Evolutionary conservation across 2,888 invertebrate species (phyloP), one percentile per base, ranked within the genome.

Genomic region (Nemotelus nigrinus): DNA sequence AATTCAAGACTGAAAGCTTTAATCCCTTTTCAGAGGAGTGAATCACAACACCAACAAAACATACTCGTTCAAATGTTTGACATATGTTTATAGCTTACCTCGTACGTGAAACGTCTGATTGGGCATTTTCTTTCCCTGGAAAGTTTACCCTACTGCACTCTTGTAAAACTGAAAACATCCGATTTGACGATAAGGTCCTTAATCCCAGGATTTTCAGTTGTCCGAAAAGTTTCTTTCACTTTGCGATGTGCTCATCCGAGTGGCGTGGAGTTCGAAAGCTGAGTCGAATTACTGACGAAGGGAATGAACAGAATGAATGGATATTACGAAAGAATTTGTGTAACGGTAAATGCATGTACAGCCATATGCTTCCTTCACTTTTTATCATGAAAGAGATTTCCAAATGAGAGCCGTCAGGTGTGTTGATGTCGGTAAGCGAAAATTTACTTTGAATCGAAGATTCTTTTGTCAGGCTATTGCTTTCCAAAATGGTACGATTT

Each of bases 141-240:
- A 58, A 72, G 72, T 58, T 72, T 72, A 72, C 60, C 47, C 47
- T 60, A 72, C 72, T 60, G 72, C n/a, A 72, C 58, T 60, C 58
- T 47, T 72, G 58, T 57, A 60, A 55, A 72, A 72, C 60, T 72
- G 58, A 72, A 58, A 72, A 58, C 72, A 72, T 72, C 72, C 72
- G 72, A 72, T 72, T 25, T 72, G 60, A 72, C 72, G 72, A 60
- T 50, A 72, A 72, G 72, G 72, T 72, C 39, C 47, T 5, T 72
- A 72, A 72, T 72, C 72, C 50, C 60, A 10, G 47, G 72, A 72
- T 72, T 72, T 72, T 72, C 57, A 60, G 58, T 47, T 72, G 44
- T 72, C 72, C 58, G 72, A 58, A 60, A 58, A 72, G 58, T 72
- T 72, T 47, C 58, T 72, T 72, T 72, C 60, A 57, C 57, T 39